Evolutionary conservation across 92 coral and sea anemone species (phyloP), one percentile per base, ranked within the genome.

Genomic region (Parazoanthus swiftii): DNA sequence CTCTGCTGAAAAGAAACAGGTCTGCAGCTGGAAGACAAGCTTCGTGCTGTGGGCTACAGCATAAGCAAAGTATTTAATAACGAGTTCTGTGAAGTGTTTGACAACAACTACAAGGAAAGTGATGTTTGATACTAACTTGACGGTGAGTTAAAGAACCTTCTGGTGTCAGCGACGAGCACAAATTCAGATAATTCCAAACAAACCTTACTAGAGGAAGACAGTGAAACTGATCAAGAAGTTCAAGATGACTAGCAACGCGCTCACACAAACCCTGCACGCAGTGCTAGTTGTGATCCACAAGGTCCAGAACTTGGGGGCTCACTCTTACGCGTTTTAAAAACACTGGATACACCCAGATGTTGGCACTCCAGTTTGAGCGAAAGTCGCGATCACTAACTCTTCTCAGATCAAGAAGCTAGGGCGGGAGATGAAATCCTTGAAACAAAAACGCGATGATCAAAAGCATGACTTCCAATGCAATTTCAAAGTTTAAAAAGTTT

Each of bases 381-480:
- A 4, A 46, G 6, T 46, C 18, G 65, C 65, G 21, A 58, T 58
- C 4, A 4, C 65, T 58, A 10, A 18, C 25, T 74, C 77, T 1
- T 10, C 77, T 11, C 77, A 74, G 77, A 74, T 74, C 21, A n/a
- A 35, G 44, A 29, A 74, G 21, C 43, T 74, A 29, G 4, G 77
- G 42, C 21, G 15, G 23, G 78, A 74, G 6, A 8, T 74, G 23
- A 36, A 1, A 36, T 74, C 48, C 8, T 36, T 74, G 23, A 74
- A 74, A 36, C 78, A 8, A 0, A 74, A 74, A 35, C n/a, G 78
- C 8, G 46, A 23, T 26, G 76, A 66, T 39, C 38, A 88, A 13
- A 80, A 88, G 23, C 48, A 71, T 8, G 33, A 35, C 11, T 79
- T 88, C 73, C 37, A 88, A 35, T 88, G 79, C 79, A 80, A 80